Percentiles rank a stretch among this genome's conserved stretches.
These are phyloP conservation scores for Hyles lineata DNA, from an alignment of 2,888 invertebrate species.

Conservation along the genomic window DNA sequence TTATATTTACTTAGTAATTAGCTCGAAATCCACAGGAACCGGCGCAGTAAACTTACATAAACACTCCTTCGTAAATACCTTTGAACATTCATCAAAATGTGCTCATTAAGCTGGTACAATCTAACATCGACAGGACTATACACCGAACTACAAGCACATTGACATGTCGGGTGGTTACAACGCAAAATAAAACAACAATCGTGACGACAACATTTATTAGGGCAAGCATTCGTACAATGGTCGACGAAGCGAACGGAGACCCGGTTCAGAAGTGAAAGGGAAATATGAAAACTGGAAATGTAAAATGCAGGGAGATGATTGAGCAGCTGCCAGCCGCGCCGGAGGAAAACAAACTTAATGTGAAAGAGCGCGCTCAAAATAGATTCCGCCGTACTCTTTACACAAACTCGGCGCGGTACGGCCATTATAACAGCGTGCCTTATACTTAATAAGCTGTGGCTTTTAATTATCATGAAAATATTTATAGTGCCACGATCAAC, in stretches of 20 bases:
- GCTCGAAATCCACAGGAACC: conserved; percentile 24
- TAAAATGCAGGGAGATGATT: conserved; percentile 57
- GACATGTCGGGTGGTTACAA: conserved; percentile 44
- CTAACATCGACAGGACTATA: conserved; percentile 41
- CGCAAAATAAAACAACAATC: conserved; percentile 80
- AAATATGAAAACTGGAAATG: conserved; percentile 65
- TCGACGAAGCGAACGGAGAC: conserved; percentile 60
- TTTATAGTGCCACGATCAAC: conserved; percentile 23
- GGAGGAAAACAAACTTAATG: conserved; percentile 62
- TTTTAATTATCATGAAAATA: not conserved
- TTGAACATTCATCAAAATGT: conserved; percentile 32
- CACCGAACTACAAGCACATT: conserved; percentile 47
- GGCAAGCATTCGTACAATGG: conserved; percentile 58
- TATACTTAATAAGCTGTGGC: conserved; percentile 43
- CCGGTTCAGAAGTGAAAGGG: conserved; percentile 53
- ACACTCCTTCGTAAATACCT: conserved; percentile 36
- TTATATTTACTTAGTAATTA: not conserved
- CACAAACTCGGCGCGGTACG: conserved; percentile 52
- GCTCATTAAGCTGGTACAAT: conserved; percentile 37
- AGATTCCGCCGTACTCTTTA: conserved; percentile 59
- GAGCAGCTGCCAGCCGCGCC: conserved; percentile 58
- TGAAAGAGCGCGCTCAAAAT: conserved; percentile 56
- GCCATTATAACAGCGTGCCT: conserved; percentile 50
- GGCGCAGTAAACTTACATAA: conserved; percentile 38
- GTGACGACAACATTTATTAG: conserved; percentile 77